Percentiles rank a stretch among this genome's conserved stretches.
phyloP scores from a whole-genome alignment of 2,888 invertebrate genomes.

The Emmelina monodactyla region DNA sequence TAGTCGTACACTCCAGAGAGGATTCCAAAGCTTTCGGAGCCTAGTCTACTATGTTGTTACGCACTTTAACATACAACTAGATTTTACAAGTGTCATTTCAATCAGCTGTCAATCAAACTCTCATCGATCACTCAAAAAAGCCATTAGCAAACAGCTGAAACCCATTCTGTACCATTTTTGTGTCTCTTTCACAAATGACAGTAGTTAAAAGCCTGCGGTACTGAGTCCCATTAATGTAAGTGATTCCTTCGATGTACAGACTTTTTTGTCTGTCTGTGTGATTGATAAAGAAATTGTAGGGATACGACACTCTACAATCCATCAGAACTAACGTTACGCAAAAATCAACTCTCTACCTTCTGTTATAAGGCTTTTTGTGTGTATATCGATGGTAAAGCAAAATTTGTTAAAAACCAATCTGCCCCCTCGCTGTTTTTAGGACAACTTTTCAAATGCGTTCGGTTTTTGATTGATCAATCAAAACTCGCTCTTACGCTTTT shows the following conservation, averaged over 20 bases:
- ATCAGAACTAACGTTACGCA: too few species aligned
- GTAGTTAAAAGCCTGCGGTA: constrained; percentile 25
- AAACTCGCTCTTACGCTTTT: background rate
- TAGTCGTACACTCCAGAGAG: too few species aligned
- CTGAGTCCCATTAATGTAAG: constrained; percentile 49
- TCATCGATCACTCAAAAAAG: background rate
- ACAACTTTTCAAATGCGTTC: constrained; percentile 4
- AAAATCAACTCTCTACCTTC: too few species aligned
- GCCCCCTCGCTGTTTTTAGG: constrained; percentile 8
- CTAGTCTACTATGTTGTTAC: too few species aligned
- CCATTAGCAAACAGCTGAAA: constrained; percentile 1
- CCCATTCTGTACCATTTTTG: constrained; percentile 3
- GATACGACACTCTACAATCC: constrained; percentile 45
- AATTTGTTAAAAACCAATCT: constrained; percentile 4
- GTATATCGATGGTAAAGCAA: background rate
- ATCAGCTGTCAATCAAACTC: too few species aligned
- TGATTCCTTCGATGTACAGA: constrained; percentile 55
- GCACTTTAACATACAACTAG: too few species aligned
- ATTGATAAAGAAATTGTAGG: constrained; percentile 57
- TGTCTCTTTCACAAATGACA: constrained; percentile 28
- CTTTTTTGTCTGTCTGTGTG: constrained; percentile 52
- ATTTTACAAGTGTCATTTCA: too few species aligned
- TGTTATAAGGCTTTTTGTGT: too few species aligned
- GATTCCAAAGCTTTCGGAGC: too few species aligned
- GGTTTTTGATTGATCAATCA: constrained; percentile 1